Evolutionary conservation across 2,888 invertebrate genomes (phyloP), one percentile per base, ranked within the genome.

Genomic region (Nemoura dubitans): DNA sequence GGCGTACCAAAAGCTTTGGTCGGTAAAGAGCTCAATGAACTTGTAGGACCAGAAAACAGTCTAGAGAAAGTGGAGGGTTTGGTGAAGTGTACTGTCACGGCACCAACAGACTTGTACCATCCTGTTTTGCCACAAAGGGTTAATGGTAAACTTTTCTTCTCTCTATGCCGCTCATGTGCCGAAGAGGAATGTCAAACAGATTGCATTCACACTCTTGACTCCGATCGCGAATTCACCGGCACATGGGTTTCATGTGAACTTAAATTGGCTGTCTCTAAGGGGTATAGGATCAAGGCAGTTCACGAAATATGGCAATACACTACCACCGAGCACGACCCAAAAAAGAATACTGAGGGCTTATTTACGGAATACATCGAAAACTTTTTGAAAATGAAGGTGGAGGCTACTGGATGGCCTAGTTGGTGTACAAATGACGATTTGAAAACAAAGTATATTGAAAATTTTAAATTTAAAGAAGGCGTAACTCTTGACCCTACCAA

Each of bases 161-260:
- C 21, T 3, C 25, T 82, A n/a, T 82, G 82, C 14, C 10, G 29
- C n/a, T 7, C 29, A 0, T 82, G 82, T n/a, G 82, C 29, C 26
- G 76, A 36, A 36, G 36, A 36, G 36, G 36, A 36, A 10, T 10
- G 3, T 10, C 36, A 76, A 16, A 76, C 28, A 29, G n/a, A 30
- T 6, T 29, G 21, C 36, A 29, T 10, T 10, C 36, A 36, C 36
- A 36, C 36, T 10, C 5, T 6, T 10, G 36, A 36, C 5, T 6
- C 3, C 36, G 5, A 30, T 16, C 88, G 90, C 26, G 29, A 85
- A 5, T 86, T 91, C 2, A 86, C 81, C 0, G 90, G 91, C 7
- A 90, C 90, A 0, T 91, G 90, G 90, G 90, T 91, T 26, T 89
- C 89, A 0, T 90, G 90, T 25, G 91, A 91, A 88, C 82, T 92